These are phyloP conservation scores for Chaitophorus viminalis DNA, from an alignment of 2,888 invertebrate genomes.

Conservation along the genomic window DNA sequence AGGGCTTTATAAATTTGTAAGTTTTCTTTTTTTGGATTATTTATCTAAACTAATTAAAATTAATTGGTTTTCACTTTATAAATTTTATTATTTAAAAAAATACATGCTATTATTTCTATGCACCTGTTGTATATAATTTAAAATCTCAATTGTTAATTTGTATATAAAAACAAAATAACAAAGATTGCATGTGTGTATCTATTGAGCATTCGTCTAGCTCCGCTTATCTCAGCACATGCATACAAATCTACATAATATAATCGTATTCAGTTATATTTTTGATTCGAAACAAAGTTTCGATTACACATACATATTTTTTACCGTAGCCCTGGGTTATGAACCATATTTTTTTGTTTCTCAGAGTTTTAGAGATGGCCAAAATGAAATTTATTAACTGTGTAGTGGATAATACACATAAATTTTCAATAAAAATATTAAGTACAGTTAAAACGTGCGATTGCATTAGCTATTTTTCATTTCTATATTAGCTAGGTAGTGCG, in stretches of 20 bases:
- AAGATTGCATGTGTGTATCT: too few species aligned
- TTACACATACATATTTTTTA: too few species aligned
- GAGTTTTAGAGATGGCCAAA: not conserved
- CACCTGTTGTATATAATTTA: not conserved
- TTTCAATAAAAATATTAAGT: not conserved
- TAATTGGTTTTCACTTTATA: not conserved
- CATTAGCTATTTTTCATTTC: too few species aligned
- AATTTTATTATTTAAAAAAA: not conserved
- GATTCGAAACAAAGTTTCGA: too few species aligned
- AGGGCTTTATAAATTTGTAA: not conserved
- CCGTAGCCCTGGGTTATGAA: not conserved
- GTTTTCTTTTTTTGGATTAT: not conserved
- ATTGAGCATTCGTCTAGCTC: too few species aligned
- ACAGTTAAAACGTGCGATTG: not conserved
- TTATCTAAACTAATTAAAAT: not conserved
- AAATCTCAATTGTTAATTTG: not conserved
- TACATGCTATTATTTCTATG: not conserved
- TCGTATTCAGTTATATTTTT: too few species aligned
- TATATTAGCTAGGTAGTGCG: too few species aligned
- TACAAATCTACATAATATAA: too few species aligned
- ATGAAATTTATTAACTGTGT: not conserved
- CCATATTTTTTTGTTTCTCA: not conserved
- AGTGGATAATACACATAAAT: not conserved
- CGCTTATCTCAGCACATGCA: too few species aligned
- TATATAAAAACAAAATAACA: too few species aligned